These are phyloP conservation scores for Progne subis DNA, from an alignment of 2,113 vertebrate genomes.

Conservation along the genomic window DNA sequence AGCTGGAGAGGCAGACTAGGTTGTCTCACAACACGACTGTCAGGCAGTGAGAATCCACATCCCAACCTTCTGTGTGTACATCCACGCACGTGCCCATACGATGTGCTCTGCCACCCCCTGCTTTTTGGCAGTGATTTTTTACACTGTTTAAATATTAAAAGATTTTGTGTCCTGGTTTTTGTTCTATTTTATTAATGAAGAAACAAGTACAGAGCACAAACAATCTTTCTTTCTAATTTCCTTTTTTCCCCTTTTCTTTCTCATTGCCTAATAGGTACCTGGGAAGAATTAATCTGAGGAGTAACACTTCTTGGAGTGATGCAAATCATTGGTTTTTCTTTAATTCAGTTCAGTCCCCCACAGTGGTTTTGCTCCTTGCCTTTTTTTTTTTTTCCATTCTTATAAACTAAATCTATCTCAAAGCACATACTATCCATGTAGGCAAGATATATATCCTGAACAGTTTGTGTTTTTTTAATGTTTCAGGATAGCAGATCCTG, in stretches of 20 bases:
- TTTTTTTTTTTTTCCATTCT: neutral
- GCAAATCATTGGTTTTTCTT: neutral
- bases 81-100: fast-evolving
- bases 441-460: neutral
- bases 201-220: neutral
- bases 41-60: neutral
- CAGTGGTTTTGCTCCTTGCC: neutral
- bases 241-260: neutral
- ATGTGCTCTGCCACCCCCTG: neutral
- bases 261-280: neutral
- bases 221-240: neutral
- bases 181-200: neutral
- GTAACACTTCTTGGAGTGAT: neutral
- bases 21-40: fast-evolving
- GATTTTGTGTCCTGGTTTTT: neutral
- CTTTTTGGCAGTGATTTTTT: neutral
- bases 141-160: neutral
- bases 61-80: neutral
- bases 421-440: neutral
- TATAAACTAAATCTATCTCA: neutral
- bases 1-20: neutral
- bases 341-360: neutral
- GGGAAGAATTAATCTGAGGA: neutral
- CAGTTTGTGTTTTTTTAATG: neutral
- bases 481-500: neutral